phyloP scores from a whole-genome alignment of 2,797 vertebrate genomes.

The Crenichthys baileyi region DNA sequence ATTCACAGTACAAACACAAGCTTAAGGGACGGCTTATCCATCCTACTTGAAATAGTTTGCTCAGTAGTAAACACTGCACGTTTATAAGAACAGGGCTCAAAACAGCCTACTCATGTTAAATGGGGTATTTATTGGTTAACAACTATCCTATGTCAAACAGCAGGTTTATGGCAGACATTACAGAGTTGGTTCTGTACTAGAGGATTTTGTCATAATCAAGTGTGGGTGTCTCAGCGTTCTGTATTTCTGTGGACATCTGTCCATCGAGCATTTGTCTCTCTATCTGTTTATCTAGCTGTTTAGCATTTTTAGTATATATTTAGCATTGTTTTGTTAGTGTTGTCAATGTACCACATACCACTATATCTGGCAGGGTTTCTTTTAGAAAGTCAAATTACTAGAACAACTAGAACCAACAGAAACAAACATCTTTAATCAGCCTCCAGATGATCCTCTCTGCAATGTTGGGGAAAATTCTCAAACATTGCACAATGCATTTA shows the following conservation, averaged over 20 bases:
- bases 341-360: slow-evolving; percentile 4
- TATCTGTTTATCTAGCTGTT: slow-evolving; percentile 10
- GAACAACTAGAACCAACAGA: slow-evolving; percentile 11
- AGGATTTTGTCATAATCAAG: neutral
- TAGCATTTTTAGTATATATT: neutral
- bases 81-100: slow-evolving; percentile 18
- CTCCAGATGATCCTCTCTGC: slow-evolving; percentile 8
- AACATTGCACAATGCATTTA: slow-evolving; percentile 6
- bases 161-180: slow-evolving; percentile 10
- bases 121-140: slow-evolving; percentile 5
- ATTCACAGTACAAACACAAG: slow-evolving; percentile 56
- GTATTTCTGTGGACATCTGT: slow-evolving; percentile 11
- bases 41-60: slow-evolving; percentile 44
- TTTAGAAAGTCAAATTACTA: slow-evolving; percentile 5
- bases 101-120: slow-evolving; percentile 14
- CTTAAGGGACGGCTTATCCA: slow-evolving; percentile 50
- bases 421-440: slow-evolving; percentile 9
- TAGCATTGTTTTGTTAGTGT: neutral
- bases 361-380: neutral
- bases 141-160: slow-evolving; percentile 5
- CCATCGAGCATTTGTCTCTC: slow-evolving; percentile 1
- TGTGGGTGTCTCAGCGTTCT: neutral
- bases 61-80: slow-evolving; percentile 26
- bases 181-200: neutral
- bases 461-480: slow-evolving; percentile 3